Evolutionary conservation across 1,140 invertebrate species (phyloP).

Genomic region (Halictus rubicundus): DNA sequence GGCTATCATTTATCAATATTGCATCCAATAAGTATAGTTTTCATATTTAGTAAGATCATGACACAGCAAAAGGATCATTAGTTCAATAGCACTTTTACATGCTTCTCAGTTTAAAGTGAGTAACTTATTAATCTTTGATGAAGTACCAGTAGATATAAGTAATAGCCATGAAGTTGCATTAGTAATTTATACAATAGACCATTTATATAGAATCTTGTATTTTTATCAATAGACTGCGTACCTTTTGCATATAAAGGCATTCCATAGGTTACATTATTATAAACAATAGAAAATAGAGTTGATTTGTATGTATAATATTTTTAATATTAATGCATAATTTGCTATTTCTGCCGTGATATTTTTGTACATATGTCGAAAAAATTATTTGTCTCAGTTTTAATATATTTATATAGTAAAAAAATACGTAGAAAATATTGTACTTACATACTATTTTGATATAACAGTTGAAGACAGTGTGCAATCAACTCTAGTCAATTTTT

Average conservation of each 20-base stretch:
- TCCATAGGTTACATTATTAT: neutral
- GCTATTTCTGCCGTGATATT: slow-evolving; percentile 9
- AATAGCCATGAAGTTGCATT: neutral
- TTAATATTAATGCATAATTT: neutral
- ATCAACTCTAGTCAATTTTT: slow-evolving; percentile 26
- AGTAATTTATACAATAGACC: neutral
- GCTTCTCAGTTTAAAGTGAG: neutral
- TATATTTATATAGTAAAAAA: neutral
- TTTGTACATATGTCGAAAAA: neutral
- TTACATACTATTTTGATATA: neutral
- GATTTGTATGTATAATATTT: neutral
- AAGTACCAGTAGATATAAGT: neutral
- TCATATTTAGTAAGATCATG: too few relatives aligned
- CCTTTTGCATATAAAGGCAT: slow-evolving; percentile 15
- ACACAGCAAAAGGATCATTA: neutral
- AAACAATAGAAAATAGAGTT: neutral
- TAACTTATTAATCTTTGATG: slow-evolving; percentile 3
- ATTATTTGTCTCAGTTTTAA: neutral
- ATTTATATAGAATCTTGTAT: slow-evolving; percentile 11
- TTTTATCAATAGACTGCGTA: slow-evolving; percentile 5
- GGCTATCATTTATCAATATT: too few relatives aligned
- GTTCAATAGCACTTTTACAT: slow-evolving; percentile 15
- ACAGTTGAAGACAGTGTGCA: neutral
- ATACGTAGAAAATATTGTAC: neutral
- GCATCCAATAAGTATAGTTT: too few relatives aligned